These are phyloP conservation scores for Antrozous pallidus DNA, from an alignment of 2,797 vertebrate species.

Conservation along the genomic window DNA sequence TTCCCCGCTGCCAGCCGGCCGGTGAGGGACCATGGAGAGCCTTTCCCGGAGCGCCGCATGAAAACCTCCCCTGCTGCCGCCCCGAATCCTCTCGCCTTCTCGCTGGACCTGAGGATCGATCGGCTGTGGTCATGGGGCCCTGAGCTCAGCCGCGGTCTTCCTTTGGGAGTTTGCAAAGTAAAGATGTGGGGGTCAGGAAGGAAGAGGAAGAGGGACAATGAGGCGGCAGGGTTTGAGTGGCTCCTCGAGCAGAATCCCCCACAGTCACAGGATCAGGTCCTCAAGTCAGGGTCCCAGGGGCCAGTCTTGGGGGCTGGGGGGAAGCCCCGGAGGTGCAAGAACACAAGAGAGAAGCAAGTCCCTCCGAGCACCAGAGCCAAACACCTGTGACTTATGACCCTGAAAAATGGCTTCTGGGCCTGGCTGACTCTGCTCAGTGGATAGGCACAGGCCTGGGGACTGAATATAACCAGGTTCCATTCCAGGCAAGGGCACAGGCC, in stretches of 20 bases:
- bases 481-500: no score
- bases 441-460: no score
- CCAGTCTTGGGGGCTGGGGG: no score
- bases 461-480: no score
- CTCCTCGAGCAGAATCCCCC: not conserved
- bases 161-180: not conserved
- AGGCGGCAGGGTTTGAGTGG: not conserved
- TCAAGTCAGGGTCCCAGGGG: not conserved
- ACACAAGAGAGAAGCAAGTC: not conserved
- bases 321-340: not conserved
- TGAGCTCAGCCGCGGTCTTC: not conserved
- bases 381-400: not conserved
- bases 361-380: not conserved
- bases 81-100: constrained; percentile 4
- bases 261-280: not conserved
- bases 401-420: not conserved
- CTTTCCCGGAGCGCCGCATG: constrained; percentile 33
- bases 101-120: not conserved
- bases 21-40: constrained; percentile 55
- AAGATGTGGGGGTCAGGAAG: not conserved
- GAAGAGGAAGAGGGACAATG: not conserved
- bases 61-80: not conserved
- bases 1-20: constrained; percentile 61
- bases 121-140: not conserved
- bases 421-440: no score